Evolutionary conservation across 2,888 invertebrate genomes (phyloP), one percentile per base, ranked within the genome.

Genomic region (Tachina grossa): DNA sequence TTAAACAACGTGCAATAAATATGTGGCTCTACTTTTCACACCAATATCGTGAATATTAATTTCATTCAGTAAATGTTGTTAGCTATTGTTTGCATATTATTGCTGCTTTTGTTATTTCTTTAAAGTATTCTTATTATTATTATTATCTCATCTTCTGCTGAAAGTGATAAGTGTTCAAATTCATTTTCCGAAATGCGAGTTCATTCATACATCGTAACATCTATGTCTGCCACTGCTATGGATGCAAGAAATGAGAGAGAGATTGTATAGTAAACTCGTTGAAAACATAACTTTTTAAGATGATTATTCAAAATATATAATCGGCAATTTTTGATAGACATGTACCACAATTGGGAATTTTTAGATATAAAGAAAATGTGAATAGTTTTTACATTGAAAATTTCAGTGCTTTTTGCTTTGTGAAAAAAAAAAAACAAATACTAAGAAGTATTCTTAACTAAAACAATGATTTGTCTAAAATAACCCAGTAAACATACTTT

Each of bases 21-120:
- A 43, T 61, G 11, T 61, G 11, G 16, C 51, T 22, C 16, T 22
- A 16, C 22, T 59, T 39, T 68, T 69, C 69, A 43, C 31, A 51
- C 61, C 55, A 72, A 65, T 63, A 72, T 55, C 57, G 61, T 49
- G 16, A 53, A 61, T 41, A 31, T 65, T 80, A 72, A 65, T 57
- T 72, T 65, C 65, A 65, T 57, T 57, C 65, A 80, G 39, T 65
- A 55, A 41, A 72, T 49, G 45, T 45, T 72, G 39, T 79, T 65
- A 63, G 55, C 19, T 57, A 9, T 65, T 72, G 53, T 39, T 78
- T 49, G 10, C 47, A 10, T 41, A 45, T 14, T 51, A 47, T 43
- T 68, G 49, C 41, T 45, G 45, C 11, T 45, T 53, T 53, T 55
- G 8, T 71, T 53, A 16, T 63, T 41, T 2, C 69, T 19, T 9